Conservation (phyloP, 2,113 vertebrate genomes). For the Morphnarchus princeps region DNA sequence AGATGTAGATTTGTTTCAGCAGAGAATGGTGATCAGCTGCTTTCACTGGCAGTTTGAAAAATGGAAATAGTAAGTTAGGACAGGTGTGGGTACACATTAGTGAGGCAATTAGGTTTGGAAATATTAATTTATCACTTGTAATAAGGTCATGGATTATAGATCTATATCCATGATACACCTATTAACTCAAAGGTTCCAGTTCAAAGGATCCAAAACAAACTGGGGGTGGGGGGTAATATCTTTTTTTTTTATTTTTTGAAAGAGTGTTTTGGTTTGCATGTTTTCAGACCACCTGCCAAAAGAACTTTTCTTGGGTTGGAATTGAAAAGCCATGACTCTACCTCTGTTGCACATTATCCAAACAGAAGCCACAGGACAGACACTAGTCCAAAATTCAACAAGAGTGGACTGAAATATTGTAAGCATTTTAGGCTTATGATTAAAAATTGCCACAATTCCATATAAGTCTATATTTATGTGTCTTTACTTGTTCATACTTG, state of each 20-base stretch:
- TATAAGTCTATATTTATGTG: background rate
- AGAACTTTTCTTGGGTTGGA: background rate
- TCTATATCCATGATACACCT: slow-evolving; percentile 43
- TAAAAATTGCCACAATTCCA: background rate
- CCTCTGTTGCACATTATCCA: background rate
- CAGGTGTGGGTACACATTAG: slow-evolving; percentile 69
- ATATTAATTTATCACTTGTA: slow-evolving; percentile 67
- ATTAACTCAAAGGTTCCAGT: slow-evolving; percentile 47
- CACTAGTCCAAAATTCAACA: background rate
- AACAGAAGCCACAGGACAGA: background rate
- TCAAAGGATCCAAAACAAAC: slow-evolving; percentile 10
- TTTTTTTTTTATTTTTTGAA: background rate
- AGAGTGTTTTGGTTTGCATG: background rate
- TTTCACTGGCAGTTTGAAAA: slow-evolving; percentile 55
- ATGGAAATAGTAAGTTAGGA: slow-evolving; percentile 40
- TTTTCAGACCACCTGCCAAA: background rate
- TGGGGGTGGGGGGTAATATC: too few species aligned
- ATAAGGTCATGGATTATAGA: slow-evolving; percentile 59
- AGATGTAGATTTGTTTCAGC: background rate
- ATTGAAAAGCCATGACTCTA: background rate
- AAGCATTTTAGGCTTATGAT: background rate
- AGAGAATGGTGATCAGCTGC: slow-evolving; percentile 17
- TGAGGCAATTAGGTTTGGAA: slow-evolving; percentile 67
- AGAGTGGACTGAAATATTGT: background rate
- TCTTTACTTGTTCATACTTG: background rate